Conservation (phyloP, 2,888 invertebrate species). For the Matsumyia berberina region DNA sequence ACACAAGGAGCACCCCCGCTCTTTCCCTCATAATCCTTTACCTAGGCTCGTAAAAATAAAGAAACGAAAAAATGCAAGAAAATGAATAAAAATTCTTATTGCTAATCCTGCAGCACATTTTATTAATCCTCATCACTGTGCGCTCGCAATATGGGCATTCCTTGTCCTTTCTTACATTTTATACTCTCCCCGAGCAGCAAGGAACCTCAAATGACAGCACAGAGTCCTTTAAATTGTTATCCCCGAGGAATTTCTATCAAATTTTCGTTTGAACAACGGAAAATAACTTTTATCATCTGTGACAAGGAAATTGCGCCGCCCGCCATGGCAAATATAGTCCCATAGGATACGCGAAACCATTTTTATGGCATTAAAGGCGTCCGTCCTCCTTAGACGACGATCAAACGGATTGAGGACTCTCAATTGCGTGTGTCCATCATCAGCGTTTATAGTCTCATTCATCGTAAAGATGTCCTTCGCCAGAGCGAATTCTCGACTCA, state of each 20-base stretch:
- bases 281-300: constrained; percentile 44
- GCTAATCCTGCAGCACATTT: constrained; percentile 45
- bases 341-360: background rate
- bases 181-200: background rate
- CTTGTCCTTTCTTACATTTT: background rate
- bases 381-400: background rate
- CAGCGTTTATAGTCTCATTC: constrained; percentile 4
- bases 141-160: constrained; percentile 32
- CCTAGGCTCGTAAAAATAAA: constrained; percentile 19
- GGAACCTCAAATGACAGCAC: constrained; percentile 9
- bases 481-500: background rate
- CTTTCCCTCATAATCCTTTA: constrained; percentile 37
- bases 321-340: background rate
- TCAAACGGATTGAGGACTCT: constrained; percentile 5
- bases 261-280: constrained; percentile 28
- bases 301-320: constrained; percentile 27
- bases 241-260: constrained; percentile 39
- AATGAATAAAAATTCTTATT: constrained; percentile 17
- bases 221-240: constrained; percentile 34
- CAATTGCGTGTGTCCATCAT: constrained; percentile 37
- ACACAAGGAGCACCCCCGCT: too few species aligned
- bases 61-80: background rate
- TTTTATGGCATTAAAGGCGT: constrained; percentile 32
- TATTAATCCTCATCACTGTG: constrained; percentile 40
- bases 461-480: constrained; percentile 13